Conservation (phyloP, 2,113 vertebrate genomes). For the Pachyramphus minor region DNA sequence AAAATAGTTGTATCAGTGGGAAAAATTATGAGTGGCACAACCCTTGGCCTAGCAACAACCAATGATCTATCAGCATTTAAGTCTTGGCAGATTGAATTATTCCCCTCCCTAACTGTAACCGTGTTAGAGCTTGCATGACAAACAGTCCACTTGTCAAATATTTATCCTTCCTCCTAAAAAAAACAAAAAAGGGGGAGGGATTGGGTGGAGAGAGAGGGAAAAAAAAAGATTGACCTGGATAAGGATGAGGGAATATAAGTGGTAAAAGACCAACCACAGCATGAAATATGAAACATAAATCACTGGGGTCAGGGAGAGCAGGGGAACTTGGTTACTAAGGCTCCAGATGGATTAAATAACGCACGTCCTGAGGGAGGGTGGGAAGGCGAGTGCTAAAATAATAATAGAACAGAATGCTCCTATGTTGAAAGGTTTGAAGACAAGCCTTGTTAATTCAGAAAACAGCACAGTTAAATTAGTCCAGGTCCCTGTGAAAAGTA, state of each 20-base stretch:
- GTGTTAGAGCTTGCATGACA: constrained; percentile 49
- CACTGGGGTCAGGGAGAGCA: constrained; percentile 50
- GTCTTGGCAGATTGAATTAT: constrained; percentile 60
- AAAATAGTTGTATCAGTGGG: constrained; percentile 36
- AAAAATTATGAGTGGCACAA: constrained; percentile 58
- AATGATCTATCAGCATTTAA: constrained; percentile 60
- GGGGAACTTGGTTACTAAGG: constrained; percentile 55
- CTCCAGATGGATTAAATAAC: constrained; percentile 72
- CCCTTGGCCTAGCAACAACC: constrained; percentile 37
- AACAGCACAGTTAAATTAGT: constrained; percentile 76
- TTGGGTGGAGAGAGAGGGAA: rapidly evolving
- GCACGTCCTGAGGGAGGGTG: constrained; percentile 58
- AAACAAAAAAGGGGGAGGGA: rapidly evolving
- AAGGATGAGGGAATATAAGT: background rate
- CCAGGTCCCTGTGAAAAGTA: constrained; percentile 58
- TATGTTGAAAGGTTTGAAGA: constrained; percentile 70
- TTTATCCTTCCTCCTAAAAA: constrained; percentile 52
- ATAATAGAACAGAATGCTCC: constrained; percentile 65
- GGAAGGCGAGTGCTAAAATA: constrained; percentile 56
- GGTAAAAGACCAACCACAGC: constrained; percentile 50
- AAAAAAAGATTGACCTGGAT: background rate
- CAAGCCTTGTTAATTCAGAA: constrained; percentile 75
- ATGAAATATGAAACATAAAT: constrained; percentile 66
- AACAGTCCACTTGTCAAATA: constrained; percentile 63
- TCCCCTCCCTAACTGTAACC: constrained; percentile 31